A percentile compares a stretch with the other conserved stretches of the same genome.
These are phyloP conservation scores for Urocitellus parryii DNA, from an alignment of 2,113 vertebrate genomes.

Conservation along the genomic window DNA sequence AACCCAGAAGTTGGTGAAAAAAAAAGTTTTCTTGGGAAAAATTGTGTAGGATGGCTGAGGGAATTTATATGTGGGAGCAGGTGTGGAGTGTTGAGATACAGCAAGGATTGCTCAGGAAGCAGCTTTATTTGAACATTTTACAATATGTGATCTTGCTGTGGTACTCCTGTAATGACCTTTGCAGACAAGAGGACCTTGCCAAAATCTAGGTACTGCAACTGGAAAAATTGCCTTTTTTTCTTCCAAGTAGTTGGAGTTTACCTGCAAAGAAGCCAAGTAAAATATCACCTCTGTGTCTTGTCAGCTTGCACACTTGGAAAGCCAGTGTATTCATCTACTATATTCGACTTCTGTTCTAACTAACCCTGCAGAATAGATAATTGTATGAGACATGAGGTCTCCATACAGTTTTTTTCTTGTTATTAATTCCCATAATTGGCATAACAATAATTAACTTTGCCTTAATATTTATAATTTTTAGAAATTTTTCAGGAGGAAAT, in stretches of 20 bases:
- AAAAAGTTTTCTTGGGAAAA: background rate
- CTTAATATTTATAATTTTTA: background rate
- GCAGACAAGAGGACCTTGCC: background rate
- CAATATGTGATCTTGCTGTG: background rate
- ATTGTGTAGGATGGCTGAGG: background rate
- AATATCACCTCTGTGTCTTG: conserved; percentile 10
- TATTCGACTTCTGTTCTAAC: background rate
- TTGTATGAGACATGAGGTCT: background rate
- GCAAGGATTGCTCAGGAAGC: background rate
- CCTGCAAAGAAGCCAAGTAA: conserved; percentile 1
- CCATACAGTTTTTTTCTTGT: background rate
- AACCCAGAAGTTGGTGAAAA: background rate
- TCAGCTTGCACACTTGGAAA: background rate
- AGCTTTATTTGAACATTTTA: background rate
- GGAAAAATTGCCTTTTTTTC: conserved; percentile 37
- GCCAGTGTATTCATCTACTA: background rate
- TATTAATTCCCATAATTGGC: background rate
- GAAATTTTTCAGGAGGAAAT: background rate
- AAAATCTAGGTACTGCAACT: conserved; percentile 9
- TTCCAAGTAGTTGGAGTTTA: background rate
- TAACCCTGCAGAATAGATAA: background rate
- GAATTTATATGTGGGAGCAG: background rate
- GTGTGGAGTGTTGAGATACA: background rate
- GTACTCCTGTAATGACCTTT: conserved; percentile 27
- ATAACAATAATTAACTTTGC: background rate